Evolutionary conservation across 1,140 invertebrate genomes (phyloP).

Genomic region (Nasonia longicornis): DNA sequence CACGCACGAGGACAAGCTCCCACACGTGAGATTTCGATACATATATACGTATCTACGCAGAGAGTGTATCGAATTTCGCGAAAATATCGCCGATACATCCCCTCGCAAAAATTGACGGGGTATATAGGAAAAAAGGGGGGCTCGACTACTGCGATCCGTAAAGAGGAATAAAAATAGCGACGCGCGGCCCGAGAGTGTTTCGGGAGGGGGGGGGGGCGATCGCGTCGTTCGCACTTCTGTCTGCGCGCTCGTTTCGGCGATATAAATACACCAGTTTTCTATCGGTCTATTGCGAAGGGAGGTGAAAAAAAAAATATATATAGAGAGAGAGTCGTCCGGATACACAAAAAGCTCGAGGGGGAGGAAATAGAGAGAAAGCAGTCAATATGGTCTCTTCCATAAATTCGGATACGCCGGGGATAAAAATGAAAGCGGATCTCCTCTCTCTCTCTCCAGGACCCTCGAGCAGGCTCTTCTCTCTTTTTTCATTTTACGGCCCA

Average conservation of each 20-base stretch:
- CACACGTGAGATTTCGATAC: neutral
- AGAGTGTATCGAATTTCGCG: neutral
- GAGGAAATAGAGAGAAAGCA: conserved; percentile 3
- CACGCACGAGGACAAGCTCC: neutral
- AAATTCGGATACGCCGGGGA: conserved; percentile 36
- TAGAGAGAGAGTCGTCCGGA: neutral
- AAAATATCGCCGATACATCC: neutral
- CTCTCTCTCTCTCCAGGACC: neutral
- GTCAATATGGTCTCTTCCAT: conserved; percentile 42
- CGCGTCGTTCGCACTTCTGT: conserved; percentile 12
- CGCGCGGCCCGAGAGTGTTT: neutral
- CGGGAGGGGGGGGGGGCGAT: neutral
- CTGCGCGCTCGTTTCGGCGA: neutral
- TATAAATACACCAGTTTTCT: conserved; percentile 19
- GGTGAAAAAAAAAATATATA: neutral
- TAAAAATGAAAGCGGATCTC: conserved; percentile 30
- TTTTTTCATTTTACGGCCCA: conserved; percentile 14
- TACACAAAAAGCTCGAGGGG: neutral
- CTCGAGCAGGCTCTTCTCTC: neutral
- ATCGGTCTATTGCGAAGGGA: neutral
- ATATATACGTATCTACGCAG: too few relatives aligned
- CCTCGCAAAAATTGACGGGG: neutral
- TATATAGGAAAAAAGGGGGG: neutral
- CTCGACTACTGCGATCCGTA: neutral
- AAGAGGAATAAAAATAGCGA: neutral